These are phyloP conservation scores for Chinchilla lanigera DNA, from an alignment of 2,113 vertebrate genomes.

Conservation along the genomic window DNA sequence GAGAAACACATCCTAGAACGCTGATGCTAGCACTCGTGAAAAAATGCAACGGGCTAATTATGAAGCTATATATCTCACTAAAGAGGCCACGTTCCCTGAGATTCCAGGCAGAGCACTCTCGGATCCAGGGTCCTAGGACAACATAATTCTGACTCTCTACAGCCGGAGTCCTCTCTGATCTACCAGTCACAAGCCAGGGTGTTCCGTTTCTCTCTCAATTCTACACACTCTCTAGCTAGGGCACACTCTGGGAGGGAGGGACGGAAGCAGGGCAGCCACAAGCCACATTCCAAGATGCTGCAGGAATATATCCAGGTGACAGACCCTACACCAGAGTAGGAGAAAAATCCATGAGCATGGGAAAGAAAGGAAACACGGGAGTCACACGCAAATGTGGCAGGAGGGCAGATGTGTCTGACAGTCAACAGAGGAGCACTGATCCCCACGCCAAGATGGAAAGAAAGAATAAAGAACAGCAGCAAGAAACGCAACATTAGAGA, in stretches of 20 bases:
- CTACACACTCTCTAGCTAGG: not conserved
- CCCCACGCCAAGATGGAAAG: not conserved
- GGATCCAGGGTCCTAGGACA: conserved; percentile 72
- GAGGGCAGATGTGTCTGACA: not conserved
- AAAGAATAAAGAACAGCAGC: not conserved
- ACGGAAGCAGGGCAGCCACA: not conserved
- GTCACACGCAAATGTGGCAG: not conserved
- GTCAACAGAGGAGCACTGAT: not conserved
- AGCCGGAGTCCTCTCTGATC: not conserved
- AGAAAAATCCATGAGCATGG: not conserved
- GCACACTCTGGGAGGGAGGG: not conserved
- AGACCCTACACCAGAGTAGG: not conserved
- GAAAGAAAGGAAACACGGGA: not conserved
- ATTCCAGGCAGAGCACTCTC: conserved; percentile 71
- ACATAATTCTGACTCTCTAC: conserved; percentile 47
- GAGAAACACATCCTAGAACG: conserved; percentile 88
- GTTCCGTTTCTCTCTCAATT: not conserved
- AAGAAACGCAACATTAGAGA: not conserved
- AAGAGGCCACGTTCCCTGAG: conserved; percentile 84
- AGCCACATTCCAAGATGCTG: conserved; percentile 25
- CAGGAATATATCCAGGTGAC: not conserved
- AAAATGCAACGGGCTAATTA: conserved; percentile 92
- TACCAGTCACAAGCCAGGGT: not conserved
- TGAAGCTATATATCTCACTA: conserved; percentile 90
- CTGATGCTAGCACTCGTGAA: conserved; percentile 91